Evolutionary conservation across 2,797 vertebrate genomes (phyloP), one percentile per base, ranked within the genome.

Genomic region (Atherinosoma microstoma): DNA sequence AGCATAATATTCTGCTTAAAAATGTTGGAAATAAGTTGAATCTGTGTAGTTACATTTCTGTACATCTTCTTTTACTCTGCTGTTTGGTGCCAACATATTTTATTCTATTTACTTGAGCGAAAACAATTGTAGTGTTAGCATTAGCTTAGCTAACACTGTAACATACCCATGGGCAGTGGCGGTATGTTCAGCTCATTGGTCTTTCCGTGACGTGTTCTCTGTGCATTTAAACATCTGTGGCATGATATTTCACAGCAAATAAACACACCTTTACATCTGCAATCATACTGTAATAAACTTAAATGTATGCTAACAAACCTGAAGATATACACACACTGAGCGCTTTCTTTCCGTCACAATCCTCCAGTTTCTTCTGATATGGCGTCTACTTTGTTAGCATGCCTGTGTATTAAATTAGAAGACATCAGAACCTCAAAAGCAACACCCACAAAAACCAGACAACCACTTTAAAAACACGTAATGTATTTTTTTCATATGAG

Each of bases 351-450:
- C 10, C 3, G n/a, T 51, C 49, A 22, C 3, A 22, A 51, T n/a
- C 47, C 47, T 9, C 9, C n/a, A 51, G 22, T 18, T 62, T 56
- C 64, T 42, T 70, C 40, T 64, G 34, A 40, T 32, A 35, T 16
- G 13, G 22, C 35, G 20, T 58, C 32, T 51, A 22, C 42, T 62
- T 51, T 67, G 30, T 58, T 13, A 32, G 18, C 22, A 29, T 38
- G 49, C 20, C 22, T 61, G 36, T 64, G 54, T 66, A 56, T 76
- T 42, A 36, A 4, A 15, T 30, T 54, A 45, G 9, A 78, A 51
- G 5, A 29, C n/a, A 69, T 34, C 18, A 20, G 3, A 40, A n/a
- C 18, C 32, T n/a, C 18, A 11, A 4, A 1, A 7, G 15, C 10
- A 24, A 54, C 71, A 36, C 22, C 2, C n/a, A 51, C 34, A 80